Conservation (phyloP, 2,888 invertebrate genomes). For the Eledone cirrhosa region DNA sequence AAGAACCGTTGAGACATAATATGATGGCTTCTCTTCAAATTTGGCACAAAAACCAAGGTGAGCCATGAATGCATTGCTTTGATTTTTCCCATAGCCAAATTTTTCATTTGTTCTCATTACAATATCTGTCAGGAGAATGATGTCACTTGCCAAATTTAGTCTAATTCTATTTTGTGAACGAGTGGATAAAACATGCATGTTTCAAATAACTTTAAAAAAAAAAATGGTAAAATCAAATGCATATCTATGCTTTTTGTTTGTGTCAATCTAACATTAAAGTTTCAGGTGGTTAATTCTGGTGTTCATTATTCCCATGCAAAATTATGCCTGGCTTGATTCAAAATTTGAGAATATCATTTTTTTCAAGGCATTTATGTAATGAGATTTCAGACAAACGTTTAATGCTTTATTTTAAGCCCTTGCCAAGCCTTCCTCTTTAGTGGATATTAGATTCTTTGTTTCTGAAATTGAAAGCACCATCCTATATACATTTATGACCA, state of each 20-base stretch:
- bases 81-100: constrained; percentile 25
- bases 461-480: constrained; percentile 20
- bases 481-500: constrained; percentile 19
- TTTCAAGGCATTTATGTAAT: constrained; percentile 25
- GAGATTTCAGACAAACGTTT: constrained; percentile 24
- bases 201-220: too few species aligned
- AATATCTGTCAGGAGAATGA: constrained; percentile 24
- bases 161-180: background rate
- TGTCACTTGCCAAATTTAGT: constrained; percentile 19
- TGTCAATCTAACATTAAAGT: background rate
- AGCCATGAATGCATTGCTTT: constrained; percentile 28
- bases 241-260: constrained; percentile 17
- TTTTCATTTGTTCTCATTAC: constrained; percentile 26
- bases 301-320: background rate
- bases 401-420: constrained; percentile 25
- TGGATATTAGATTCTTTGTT: constrained; percentile 7
- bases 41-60: constrained; percentile 28
- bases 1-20: constrained; percentile 27
- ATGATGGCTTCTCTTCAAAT: constrained; percentile 28
- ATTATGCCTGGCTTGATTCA: constrained; percentile 17
- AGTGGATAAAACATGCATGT: constrained; percentile 9
- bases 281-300: too few species aligned
- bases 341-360: constrained; percentile 12
- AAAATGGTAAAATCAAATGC: too few species aligned
- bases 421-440: constrained; percentile 25